phyloP scores from a whole-genome alignment of 2,888 invertebrate genomes.

The Microchrysa polita region DNA sequence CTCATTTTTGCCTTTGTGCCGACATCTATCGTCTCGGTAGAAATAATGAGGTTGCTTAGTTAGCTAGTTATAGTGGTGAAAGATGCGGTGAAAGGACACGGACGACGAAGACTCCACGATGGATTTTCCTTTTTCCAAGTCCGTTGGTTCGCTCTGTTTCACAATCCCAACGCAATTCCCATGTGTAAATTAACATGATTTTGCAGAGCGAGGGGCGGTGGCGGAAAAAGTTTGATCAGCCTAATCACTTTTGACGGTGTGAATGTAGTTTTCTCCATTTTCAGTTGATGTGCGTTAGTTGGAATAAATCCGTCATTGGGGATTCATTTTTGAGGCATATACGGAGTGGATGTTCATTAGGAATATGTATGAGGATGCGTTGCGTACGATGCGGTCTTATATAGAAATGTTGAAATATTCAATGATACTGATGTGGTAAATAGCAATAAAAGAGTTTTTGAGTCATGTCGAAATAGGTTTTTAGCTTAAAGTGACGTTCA shows the following conservation, averaged over 20 bases:
- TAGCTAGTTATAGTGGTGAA: conserved; percentile 24
- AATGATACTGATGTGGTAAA: neutral
- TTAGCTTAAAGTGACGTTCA: too few relatives aligned
- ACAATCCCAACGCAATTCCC: conserved; percentile 21
- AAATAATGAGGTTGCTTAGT: conserved; percentile 21
- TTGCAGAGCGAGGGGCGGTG: conserved; percentile 13
- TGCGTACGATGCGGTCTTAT: neutral
- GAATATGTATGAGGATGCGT: neutral
- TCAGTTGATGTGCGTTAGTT: neutral
- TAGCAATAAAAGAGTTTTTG: too few relatives aligned
- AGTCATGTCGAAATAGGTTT: too few relatives aligned
- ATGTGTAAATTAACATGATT: conserved; percentile 24
- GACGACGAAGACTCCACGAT: too few relatives aligned
- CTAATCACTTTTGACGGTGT: conserved; percentile 43
- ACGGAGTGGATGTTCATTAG: neutral
- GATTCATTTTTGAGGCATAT: conserved; percentile 1
- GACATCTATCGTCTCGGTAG: neutral
- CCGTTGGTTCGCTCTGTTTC: conserved; percentile 23
- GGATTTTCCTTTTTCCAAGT: conserved; percentile 10
- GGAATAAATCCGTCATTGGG: conserved; percentile 2
- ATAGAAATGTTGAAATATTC: neutral
- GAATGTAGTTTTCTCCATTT: conserved; percentile 19
- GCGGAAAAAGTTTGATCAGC: conserved; percentile 37
- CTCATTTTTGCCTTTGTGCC: neutral
- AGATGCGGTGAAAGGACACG: conserved; percentile 10